Base-by-base conservation (phyloP, 2,113 vertebrate species). In the Cnemophilus loriae region DNA sequence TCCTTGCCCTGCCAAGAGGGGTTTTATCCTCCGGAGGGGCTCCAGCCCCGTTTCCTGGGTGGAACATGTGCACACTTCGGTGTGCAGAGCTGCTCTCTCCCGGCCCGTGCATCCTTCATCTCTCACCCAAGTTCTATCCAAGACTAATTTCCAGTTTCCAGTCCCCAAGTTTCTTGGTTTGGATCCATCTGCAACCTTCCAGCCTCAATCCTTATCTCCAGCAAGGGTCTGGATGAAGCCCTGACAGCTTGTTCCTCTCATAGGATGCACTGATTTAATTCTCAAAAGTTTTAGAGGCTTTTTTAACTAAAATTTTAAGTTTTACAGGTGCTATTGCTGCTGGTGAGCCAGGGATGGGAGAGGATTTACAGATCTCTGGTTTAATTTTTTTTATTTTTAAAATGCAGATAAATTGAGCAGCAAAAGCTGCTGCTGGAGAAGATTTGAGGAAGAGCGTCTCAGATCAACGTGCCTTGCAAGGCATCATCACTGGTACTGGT, bases 381-480 rank as follows among this genome's bases (percentile, higher is more conserved):
- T 33, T 8, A 5, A 11, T 61, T 21, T 4, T 49, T 39, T 53
- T 46, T 77, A 3, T 60, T 92, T 88, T 85, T 68, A 9, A 61
- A 60, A 37, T 57, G 9, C 41, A 57, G 56, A 16, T 41, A 6
- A 28, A 57, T 55, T 63, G 13, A 50, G 39, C 6, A 6, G 42
- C 17, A 57, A 75, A 78, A 91, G 22, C 21, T 57, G 46, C 46
- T 75, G 46, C 41, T 61, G 6, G 3, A 41, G 33, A 47, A 30
- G 5, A 1, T 71, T 63, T 33, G 75, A 59, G 61, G 46, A 85
- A 21, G 15, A 27, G 7, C 32, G 32, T 15, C 50, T 85, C 33
- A 14, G 28, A 57, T 20, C 2, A 1, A 32, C 0, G 1, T 63
- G 15, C 28, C 39, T 65, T 46, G 35, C 0, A 4, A 37, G 44